Conservation (phyloP, 1,140 invertebrate species). For the Cherax destructor region DNA sequence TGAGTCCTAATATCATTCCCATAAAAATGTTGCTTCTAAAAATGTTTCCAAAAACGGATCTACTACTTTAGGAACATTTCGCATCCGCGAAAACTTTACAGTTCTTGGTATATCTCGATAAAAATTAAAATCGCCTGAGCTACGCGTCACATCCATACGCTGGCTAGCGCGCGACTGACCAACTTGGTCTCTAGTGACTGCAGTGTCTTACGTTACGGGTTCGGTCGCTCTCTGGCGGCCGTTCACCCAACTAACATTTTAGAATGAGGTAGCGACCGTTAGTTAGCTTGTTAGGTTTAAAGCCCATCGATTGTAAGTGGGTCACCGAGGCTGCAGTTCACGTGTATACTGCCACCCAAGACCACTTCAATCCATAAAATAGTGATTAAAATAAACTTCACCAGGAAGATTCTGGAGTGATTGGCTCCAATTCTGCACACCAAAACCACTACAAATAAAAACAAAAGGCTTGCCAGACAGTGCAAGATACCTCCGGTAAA, state of each 20-base stretch:
- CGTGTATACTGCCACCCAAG: too few relatives aligned
- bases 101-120: not conserved
- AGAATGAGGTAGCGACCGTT: not conserved
- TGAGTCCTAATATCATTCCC: conserved; percentile 26
- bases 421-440: too few relatives aligned
- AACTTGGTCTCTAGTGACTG: not conserved
- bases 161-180: conserved; percentile 24
- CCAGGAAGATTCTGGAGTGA: too few relatives aligned
- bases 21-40: conserved; percentile 20
- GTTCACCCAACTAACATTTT: not conserved
- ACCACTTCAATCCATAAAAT: too few relatives aligned
- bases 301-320: too few relatives aligned
- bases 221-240: conserved; percentile 15
- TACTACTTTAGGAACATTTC: not conserved
- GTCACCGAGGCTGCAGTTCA: too few relatives aligned
- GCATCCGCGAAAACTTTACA: not conserved
- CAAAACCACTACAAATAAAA: too few relatives aligned
- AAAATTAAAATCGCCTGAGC: not conserved
- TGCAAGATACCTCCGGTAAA: too few relatives aligned
- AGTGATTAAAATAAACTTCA: too few relatives aligned
- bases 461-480: too few relatives aligned
- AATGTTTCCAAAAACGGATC: not conserved
- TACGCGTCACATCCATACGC: not conserved
- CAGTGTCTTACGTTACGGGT: not conserved
- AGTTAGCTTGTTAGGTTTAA: not conserved